Conservation (phyloP, 2,113 vertebrate genomes). For the Romanogobio albipinnatus region DNA sequence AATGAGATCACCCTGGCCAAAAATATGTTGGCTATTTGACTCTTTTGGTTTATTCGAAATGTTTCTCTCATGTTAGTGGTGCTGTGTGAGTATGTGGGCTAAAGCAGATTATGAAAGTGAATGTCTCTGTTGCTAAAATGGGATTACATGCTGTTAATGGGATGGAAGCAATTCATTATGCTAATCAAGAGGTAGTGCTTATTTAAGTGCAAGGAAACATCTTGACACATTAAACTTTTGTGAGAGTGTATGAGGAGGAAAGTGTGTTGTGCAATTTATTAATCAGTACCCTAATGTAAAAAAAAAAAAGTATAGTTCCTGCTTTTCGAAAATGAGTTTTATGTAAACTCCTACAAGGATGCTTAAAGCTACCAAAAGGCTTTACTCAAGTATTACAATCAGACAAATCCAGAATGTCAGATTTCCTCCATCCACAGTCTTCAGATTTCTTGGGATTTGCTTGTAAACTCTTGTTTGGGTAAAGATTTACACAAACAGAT, state of each 20-base stretch:
- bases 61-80: background rate
- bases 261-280: constrained; percentile 24
- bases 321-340: constrained; percentile 10
- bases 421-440: background rate
- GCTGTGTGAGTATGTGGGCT: constrained; percentile 39
- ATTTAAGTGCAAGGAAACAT: constrained; percentile 18
- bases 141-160: constrained; percentile 59
- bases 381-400: constrained; percentile 11
- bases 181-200: constrained; percentile 42
- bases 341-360: constrained; percentile 14
- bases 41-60: background rate
- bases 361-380: constrained; percentile 3
- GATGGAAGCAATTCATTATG: constrained; percentile 51
- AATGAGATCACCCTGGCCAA: background rate
- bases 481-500: background rate
- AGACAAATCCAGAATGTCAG: constrained; percentile 22
- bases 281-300: constrained; percentile 32
- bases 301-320: background rate
- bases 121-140: constrained; percentile 49
- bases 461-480: constrained; percentile 6
- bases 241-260: background rate
- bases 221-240: background rate
- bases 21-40: background rate
- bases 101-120: constrained; percentile 43
- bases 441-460: constrained; percentile 21